Percentiles rank a stretch among this genome's conserved stretches.
Conservation (phyloP, 1,140 invertebrate species). For the Vanessa tameamea region DNA sequence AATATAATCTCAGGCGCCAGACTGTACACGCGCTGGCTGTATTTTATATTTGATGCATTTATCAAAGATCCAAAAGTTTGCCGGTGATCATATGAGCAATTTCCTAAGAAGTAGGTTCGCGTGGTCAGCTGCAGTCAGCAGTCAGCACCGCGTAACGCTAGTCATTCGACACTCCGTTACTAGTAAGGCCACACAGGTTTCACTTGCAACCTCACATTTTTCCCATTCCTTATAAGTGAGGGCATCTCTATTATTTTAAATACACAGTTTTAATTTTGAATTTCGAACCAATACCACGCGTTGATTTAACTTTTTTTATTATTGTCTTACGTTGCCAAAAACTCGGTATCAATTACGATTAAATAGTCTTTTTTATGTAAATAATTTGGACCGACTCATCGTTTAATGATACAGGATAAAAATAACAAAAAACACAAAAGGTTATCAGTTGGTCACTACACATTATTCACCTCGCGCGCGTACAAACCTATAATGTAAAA, state of each 20-base stretch:
- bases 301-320: background rate
- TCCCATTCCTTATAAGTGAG: constrained; percentile 11
- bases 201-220: constrained; percentile 33
- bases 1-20: constrained; percentile 23
- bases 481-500: constrained; percentile 22
- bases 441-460: constrained; percentile 32
- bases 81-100: constrained; percentile 56
- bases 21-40: constrained; percentile 2
- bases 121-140: constrained; percentile 38
- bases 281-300: background rate
- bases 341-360: constrained; percentile 9
- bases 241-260: background rate
- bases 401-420: constrained; percentile 20
- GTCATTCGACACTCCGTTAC: constrained; percentile 59
- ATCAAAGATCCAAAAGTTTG: constrained; percentile 38
- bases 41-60: constrained; percentile 33
- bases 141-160: constrained; percentile 49
- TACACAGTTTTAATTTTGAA: background rate
- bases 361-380: constrained; percentile 14
- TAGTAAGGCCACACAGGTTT: constrained; percentile 64
- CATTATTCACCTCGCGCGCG: constrained; percentile 18
- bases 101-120: constrained; percentile 65
- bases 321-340: constrained; percentile 14
- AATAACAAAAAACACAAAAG: constrained; percentile 32
- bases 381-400: constrained; percentile 17